These are phyloP conservation scores for Arnoldichthys spilopterus DNA, from an alignment of 2,797 vertebrate species.

Conservation along the genomic window DNA sequence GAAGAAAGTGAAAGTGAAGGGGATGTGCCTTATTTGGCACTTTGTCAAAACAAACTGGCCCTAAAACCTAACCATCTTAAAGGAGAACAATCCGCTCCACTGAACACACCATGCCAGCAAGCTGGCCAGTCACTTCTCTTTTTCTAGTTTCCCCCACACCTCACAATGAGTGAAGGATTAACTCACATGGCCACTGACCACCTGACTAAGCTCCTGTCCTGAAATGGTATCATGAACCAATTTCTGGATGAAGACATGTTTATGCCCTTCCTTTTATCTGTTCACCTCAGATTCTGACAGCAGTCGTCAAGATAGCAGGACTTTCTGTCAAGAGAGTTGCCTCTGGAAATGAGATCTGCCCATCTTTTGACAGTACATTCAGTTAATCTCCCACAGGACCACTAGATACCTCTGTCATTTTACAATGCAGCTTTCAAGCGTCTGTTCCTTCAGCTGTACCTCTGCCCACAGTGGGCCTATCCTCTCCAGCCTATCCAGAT, in stretches of 20 bases:
- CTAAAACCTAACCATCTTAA: neutral
- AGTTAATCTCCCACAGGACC: conserved; percentile 19
- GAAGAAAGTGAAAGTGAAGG: neutral
- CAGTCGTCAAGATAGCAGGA: neutral
- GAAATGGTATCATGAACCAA: neutral
- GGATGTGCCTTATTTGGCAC: neutral
- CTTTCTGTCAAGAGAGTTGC: conserved; percentile 26
- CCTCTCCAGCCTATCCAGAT: conserved; percentile 7
- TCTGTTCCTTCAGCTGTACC: conserved; percentile 13
- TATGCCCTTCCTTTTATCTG: conserved; percentile 45
- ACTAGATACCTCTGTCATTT: conserved; percentile 26
- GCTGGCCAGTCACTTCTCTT: conserved; percentile 5
- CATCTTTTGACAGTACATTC: conserved; percentile 30
- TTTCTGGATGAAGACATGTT: conserved; percentile 33
- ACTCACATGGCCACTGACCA: conserved; percentile 7
- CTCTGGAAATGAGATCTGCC: conserved; percentile 16
- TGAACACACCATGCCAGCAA: neutral
- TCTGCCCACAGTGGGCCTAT: neutral
- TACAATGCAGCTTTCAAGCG: conserved; percentile 26
- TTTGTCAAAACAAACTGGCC: neutral
- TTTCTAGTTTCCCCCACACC: neutral
- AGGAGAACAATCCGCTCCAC: neutral
- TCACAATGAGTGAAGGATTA: conserved; percentile 12
- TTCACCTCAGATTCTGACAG: conserved; percentile 27
- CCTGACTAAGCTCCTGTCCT: conserved; percentile 3